Conservation (phyloP, 2,888 invertebrate species). For the Morpho achilles region DNA sequence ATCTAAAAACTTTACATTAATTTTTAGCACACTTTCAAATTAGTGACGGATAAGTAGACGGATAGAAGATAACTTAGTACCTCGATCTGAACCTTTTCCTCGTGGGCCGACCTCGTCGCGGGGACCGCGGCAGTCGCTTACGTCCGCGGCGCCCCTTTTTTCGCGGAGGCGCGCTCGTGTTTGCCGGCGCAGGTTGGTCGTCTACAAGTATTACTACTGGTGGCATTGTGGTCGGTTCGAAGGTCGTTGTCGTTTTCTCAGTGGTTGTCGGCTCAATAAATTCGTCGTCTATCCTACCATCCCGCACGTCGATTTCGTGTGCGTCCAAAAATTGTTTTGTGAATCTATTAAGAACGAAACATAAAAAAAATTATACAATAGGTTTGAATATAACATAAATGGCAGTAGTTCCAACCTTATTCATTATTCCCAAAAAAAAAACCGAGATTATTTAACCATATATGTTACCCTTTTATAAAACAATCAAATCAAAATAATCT, state of each 20-base stretch:
- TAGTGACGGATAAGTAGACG: too few relatives aligned
- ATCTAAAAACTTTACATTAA: too few relatives aligned
- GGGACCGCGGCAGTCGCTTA: conserved; percentile 57
- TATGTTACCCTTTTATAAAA: too few relatives aligned
- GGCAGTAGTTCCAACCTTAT: too few relatives aligned
- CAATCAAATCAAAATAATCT: too few relatives aligned
- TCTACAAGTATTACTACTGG: conserved; percentile 69
- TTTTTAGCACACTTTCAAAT: too few relatives aligned
- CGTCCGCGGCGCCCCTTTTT: conserved; percentile 59
- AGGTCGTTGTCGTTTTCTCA: conserved; percentile 45
- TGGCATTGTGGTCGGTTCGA: conserved; percentile 51
- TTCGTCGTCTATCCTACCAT: conserved; percentile 58
- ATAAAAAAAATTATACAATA: too few relatives aligned
- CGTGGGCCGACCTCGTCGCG: conserved; percentile 65
- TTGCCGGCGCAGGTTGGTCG: conserved; percentile 64
- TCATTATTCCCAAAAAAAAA: too few relatives aligned
- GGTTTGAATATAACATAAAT: too few relatives aligned
- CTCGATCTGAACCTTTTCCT: conserved; percentile 73
- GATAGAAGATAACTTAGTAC: conserved; percentile 26
- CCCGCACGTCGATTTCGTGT: conserved; percentile 75
- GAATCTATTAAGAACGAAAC: conserved; percentile 58
- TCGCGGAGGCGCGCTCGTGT: conserved; percentile 50
- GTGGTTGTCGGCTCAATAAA: conserved; percentile 54
- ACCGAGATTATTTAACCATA: too few relatives aligned
- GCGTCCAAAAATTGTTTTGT: conserved; percentile 85